These are phyloP conservation scores for Thymelicus acteon DNA, from an alignment of 2,888 invertebrate species.

Conservation along the genomic window DNA sequence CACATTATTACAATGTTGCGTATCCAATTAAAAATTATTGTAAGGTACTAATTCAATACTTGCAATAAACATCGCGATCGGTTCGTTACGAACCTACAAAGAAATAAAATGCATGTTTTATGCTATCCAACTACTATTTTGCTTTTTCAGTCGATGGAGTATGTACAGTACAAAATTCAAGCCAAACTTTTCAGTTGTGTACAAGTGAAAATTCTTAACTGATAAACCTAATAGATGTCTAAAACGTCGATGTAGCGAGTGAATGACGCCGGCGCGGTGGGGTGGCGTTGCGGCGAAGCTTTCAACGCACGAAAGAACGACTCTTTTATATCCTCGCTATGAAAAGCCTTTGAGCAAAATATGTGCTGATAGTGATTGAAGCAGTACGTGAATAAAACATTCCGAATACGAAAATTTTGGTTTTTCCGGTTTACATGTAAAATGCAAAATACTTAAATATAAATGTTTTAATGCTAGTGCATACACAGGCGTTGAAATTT, in stretches of 20 bases:
- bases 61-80: too few species aligned
- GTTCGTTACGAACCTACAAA: too few species aligned
- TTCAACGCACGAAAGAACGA: constrained; percentile 15
- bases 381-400: constrained; percentile 21
- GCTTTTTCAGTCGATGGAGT: too few species aligned
- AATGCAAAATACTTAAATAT: neutral
- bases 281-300: constrained; percentile 3
- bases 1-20: too few species aligned
- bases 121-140: too few species aligned
- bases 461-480: neutral
- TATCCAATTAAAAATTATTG: too few species aligned
- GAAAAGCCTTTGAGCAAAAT: constrained; percentile 26
- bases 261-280: constrained; percentile 5
- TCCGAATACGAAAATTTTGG: neutral
- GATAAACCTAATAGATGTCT: constrained; percentile 2
- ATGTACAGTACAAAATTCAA: too few species aligned
- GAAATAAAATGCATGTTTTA: too few species aligned
- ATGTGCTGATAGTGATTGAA: constrained; percentile 21
- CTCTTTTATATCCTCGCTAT: constrained; percentile 11
- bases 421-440: neutral
- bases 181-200: too few species aligned
- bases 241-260: constrained; percentile 5
- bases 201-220: constrained; percentile 1
- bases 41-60: too few species aligned
- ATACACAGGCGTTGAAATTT: too few species aligned